phyloP scores from a whole-genome alignment of 2,113 vertebrate genomes.

The Heterotilapia buettikoferi region DNA sequence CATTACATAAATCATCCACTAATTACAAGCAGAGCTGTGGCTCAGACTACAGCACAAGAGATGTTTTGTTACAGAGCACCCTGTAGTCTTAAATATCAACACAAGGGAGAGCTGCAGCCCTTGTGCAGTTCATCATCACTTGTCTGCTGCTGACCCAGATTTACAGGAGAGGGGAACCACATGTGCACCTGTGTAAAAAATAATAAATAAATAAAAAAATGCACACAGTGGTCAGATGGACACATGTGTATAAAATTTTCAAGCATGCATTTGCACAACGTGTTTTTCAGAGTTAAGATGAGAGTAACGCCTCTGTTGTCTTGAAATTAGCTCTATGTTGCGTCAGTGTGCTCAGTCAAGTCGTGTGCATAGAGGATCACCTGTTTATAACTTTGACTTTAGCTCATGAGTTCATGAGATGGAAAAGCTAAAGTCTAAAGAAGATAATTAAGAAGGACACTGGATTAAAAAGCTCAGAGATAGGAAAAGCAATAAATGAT shows the following conservation, averaged over 20 bases:
- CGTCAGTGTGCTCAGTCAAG: background rate
- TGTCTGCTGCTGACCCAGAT: background rate
- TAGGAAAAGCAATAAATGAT: background rate
- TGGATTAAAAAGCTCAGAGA: background rate
- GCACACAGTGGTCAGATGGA: background rate
- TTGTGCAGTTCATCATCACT: background rate
- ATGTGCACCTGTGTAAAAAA: background rate
- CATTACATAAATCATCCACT: background rate
- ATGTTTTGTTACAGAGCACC: background rate
- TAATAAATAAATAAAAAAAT: accelerated
- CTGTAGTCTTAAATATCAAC: conserved; percentile 18
- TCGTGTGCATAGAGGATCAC: background rate
- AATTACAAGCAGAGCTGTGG: background rate
- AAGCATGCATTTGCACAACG: background rate
- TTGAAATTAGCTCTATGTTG: background rate
- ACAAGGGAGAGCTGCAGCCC: background rate
- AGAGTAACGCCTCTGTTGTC: background rate
- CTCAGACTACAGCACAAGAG: background rate
- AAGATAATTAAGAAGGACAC: background rate
- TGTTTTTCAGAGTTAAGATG: background rate
- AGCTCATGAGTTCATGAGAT: background rate
- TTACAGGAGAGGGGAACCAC: background rate
- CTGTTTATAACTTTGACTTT: background rate
- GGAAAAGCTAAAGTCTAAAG: background rate
- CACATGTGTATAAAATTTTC: background rate